Percentiles rank a stretch among this genome's conserved stretches.
Evolutionary conservation across 1,140 invertebrate genomes (phyloP).

Genomic region (Heliothis subflexa): DNA sequence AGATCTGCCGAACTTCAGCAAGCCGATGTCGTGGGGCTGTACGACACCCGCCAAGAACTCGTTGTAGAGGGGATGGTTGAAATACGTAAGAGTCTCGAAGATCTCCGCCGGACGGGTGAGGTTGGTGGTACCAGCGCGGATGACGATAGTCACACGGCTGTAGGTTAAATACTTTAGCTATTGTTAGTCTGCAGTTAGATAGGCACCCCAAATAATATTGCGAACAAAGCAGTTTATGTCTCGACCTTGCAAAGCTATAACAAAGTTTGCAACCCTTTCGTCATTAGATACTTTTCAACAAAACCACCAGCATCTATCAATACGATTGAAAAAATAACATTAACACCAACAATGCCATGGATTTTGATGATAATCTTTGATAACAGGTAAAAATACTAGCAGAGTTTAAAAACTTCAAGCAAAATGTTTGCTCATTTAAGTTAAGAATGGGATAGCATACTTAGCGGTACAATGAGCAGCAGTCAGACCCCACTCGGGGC

Average conservation of each 20-base stretch:
- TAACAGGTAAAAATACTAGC: too few species aligned
- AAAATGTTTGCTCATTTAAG: too few species aligned
- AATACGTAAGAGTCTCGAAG: slow-evolving; percentile 73
- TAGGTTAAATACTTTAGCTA: slow-evolving; percentile 4
- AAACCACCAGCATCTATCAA: too few species aligned
- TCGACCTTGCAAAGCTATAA: too few species aligned
- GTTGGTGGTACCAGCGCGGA: slow-evolving; percentile 65
- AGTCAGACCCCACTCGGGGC: slow-evolving; percentile 85
- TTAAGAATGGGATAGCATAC: slow-evolving; percentile 35
- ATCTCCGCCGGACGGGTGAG: slow-evolving; percentile 61
- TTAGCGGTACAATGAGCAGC: slow-evolving; percentile 87
- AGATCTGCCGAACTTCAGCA: slow-evolving; percentile 65
- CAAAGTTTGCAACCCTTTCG: too few species aligned
- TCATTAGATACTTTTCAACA: too few species aligned
- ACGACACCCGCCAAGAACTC: slow-evolving; percentile 56
- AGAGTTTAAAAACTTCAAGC: too few species aligned
- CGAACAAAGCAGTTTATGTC: too few species aligned
- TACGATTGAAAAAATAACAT: too few species aligned
- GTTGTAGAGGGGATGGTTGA: slow-evolving; percentile 73
- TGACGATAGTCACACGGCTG: slow-evolving; percentile 67
- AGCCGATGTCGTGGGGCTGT: slow-evolving; percentile 74
- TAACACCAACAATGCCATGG: too few species aligned
- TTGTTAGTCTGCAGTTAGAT: background rate
- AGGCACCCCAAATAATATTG: too few species aligned
- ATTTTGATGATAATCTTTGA: too few species aligned